Conservation (phyloP, 2,888 invertebrate species). For the Ectemnius continuus region DNA sequence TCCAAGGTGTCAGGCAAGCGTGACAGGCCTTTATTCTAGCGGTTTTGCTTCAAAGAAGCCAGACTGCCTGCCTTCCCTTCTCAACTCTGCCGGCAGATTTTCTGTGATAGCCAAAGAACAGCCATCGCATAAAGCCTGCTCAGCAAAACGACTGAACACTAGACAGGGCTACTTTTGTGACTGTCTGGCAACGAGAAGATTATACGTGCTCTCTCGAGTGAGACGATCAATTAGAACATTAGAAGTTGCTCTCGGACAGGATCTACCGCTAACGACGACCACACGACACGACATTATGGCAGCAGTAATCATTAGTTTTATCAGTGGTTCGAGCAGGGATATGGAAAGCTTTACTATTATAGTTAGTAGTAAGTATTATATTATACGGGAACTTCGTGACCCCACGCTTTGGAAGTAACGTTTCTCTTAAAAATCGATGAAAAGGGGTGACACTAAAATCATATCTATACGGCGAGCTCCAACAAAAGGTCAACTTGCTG, state of each 20-base stretch:
- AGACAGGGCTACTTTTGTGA: constrained; percentile 30
- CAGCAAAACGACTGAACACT: no score
- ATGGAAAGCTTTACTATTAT: constrained; percentile 53
- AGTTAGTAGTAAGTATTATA: no score
- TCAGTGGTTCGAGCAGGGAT: constrained; percentile 47
- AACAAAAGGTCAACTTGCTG: no score
- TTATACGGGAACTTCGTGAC: constrained; percentile 37
- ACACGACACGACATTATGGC: constrained; percentile 45
- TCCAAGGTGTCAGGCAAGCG: constrained; percentile 25
- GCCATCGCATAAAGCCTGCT: no score
- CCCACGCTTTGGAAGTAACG: not conserved
- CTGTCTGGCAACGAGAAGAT: constrained; percentile 35
- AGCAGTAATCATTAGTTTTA: constrained; percentile 56
- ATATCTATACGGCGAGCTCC: not conserved
- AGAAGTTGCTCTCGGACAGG: constrained; percentile 14
- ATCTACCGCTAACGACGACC: constrained; percentile 22
- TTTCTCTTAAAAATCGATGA: constrained; percentile 14
- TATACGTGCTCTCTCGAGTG: constrained; percentile 23
- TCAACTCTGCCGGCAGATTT: constrained; percentile 14
- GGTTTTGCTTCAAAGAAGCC: constrained; percentile 24
- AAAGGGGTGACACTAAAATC: not conserved
- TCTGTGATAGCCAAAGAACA: not conserved
- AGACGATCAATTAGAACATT: constrained; percentile 52
- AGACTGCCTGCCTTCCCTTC: constrained; percentile 3
- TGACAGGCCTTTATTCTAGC: constrained; percentile 34